Evolutionary conservation across 1,140 invertebrate genomes (phyloP).

Genomic region (Thaumatotibia leucotreta): DNA sequence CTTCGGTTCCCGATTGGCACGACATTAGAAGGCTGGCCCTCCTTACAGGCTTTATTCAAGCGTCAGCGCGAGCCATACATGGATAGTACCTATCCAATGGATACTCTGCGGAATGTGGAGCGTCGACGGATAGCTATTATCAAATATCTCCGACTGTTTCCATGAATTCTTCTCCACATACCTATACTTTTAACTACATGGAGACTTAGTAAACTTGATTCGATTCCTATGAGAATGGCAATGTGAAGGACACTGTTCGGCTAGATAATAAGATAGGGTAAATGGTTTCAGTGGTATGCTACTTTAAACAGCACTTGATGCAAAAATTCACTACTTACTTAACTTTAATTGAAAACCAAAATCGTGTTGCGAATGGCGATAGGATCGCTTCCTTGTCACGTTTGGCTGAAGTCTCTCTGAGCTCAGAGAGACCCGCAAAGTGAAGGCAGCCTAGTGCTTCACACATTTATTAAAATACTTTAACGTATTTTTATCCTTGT

Average conservation of each 20-base stretch:
- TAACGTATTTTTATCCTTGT: not conserved
- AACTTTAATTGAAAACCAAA: slow-evolving; percentile 6
- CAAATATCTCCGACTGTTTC: not conserved
- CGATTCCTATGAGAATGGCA: no score
- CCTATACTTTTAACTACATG: no score
- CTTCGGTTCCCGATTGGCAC: slow-evolving; percentile 52
- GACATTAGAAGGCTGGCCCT: slow-evolving; percentile 36
- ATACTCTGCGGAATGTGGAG: not conserved
- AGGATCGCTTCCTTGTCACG: slow-evolving; percentile 10
- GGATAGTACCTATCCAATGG: no score
- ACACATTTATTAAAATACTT: not conserved
- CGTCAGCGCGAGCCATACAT: not conserved
- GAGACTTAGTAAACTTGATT: no score
- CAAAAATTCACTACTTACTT: slow-evolving; percentile 2
- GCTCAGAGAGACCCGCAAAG: not conserved
- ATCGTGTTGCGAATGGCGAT: not conserved
- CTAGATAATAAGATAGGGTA: not conserved
- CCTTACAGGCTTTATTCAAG: slow-evolving; percentile 8
- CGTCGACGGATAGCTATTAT: slow-evolving; percentile 1
- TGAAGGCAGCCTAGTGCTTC: not conserved
- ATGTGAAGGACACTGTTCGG: no score
- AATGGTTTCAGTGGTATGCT: not conserved
- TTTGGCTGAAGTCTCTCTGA: not conserved
- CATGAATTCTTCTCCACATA: not conserved
- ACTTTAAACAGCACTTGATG: not conserved